A percentile compares a stretch with the other conserved stretches of the same genome.
These are phyloP conservation scores for Canis aureus DNA, from an alignment of 2,113 vertebrate genomes.

Conservation along the genomic window DNA sequence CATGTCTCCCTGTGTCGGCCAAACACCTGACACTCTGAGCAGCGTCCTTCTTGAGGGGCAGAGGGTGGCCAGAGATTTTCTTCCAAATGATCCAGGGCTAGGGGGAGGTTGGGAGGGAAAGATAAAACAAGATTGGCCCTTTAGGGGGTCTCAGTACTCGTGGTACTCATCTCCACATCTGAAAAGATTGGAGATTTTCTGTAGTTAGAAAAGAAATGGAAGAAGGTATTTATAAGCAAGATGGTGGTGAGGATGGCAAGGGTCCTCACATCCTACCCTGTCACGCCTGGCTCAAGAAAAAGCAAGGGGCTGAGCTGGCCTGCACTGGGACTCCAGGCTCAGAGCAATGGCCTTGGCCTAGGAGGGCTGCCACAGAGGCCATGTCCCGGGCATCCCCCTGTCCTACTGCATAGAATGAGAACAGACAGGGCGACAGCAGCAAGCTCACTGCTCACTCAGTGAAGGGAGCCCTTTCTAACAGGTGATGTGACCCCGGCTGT, in stretches of 20 bases:
- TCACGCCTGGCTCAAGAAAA: not conserved
- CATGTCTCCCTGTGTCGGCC: not conserved
- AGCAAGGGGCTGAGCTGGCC: not conserved
- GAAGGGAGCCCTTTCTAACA: not conserved
- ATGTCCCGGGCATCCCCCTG: fast-evolving
- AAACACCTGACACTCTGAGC: not conserved
- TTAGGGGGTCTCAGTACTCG: not conserved
- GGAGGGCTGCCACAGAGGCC: not conserved
- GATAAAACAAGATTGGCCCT: not conserved
- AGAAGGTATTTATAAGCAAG: not conserved
- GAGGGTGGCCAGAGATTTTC: not conserved
- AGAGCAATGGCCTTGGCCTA: not conserved
- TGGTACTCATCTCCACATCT: not conserved
- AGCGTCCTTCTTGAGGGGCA: not conserved
- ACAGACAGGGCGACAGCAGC: not conserved
- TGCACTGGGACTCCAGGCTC: not conserved
- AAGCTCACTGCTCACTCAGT: no score
- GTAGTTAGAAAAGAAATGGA: not conserved
- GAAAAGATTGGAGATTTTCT: not conserved
- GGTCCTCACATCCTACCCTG: not conserved
- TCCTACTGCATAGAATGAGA: not conserved
- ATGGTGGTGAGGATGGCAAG: not conserved
- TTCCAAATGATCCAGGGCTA: not conserved
- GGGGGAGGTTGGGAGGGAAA: no score
- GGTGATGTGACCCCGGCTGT: not conserved